These are phyloP conservation scores for Chaenocephalus aceratus DNA, from an alignment of 2,113 vertebrate species.

Conservation along the genomic window DNA sequence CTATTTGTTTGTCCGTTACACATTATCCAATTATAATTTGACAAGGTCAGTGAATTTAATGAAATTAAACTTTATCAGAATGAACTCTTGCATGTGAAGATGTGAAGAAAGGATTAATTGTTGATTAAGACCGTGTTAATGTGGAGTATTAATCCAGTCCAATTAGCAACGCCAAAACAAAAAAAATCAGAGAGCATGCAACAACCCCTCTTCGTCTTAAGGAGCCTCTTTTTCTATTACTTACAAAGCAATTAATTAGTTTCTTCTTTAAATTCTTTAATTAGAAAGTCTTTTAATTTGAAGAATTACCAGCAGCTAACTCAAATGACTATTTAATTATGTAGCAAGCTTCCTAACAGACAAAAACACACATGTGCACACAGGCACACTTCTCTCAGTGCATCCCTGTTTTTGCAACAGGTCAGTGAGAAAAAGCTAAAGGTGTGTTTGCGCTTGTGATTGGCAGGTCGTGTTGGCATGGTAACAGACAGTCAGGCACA, in stretches of 20 bases:
- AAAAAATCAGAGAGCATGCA: slow-evolving; percentile 56
- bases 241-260: slow-evolving; percentile 76
- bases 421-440: slow-evolving; percentile 50
- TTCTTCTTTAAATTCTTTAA: slow-evolving; percentile 68
- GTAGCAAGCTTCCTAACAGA: not conserved
- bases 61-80: slow-evolving; percentile 42
- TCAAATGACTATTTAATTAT: slow-evolving; percentile 55
- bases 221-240: slow-evolving; percentile 45
- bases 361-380: slow-evolving; percentile 9
- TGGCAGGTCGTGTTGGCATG: slow-evolving; percentile 68
- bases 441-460: slow-evolving; percentile 57
- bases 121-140: slow-evolving; percentile 56
- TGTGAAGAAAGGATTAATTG: slow-evolving; percentile 48
- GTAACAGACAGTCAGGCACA: slow-evolving; percentile 66
- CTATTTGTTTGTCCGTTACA: slow-evolving; percentile 7
- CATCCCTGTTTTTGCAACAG: slow-evolving; percentile 14
- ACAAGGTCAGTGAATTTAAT: slow-evolving; percentile 42
- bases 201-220: slow-evolving; percentile 58
- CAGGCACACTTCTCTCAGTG: not conserved
- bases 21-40: slow-evolving; percentile 34
- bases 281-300: slow-evolving; percentile 70
- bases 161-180: slow-evolving; percentile 65
- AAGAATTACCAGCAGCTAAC: slow-evolving; percentile 40
- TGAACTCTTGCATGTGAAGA: slow-evolving; percentile 39
- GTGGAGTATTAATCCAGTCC: slow-evolving; percentile 66